These are phyloP conservation scores for Ectobius pallidus DNA, from an alignment of 2,888 invertebrate species.

Conservation along the genomic window DNA sequence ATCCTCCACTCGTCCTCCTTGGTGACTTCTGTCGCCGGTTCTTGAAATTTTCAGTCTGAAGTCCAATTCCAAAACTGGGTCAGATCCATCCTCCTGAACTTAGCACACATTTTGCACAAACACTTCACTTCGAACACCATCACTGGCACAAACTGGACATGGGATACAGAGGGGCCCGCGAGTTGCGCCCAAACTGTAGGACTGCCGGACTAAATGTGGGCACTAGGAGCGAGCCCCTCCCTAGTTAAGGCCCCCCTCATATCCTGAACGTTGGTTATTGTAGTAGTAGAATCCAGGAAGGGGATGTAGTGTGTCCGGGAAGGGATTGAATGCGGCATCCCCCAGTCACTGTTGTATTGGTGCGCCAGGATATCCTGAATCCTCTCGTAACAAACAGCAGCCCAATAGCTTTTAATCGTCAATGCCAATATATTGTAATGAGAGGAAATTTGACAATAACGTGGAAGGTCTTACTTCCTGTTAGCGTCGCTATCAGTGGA, in stretches of 20 bases:
- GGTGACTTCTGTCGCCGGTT: too few species aligned
- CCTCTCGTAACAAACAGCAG: slow-evolving; percentile 28
- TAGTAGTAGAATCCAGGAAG: slow-evolving; percentile 35
- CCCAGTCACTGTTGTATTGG: slow-evolving; percentile 34
- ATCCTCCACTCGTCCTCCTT: too few species aligned
- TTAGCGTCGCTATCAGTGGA: background rate
- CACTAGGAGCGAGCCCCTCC: background rate
- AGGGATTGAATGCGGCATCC: slow-evolving; percentile 39
- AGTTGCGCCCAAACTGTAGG: slow-evolving; percentile 14
- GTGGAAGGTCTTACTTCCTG: slow-evolving; percentile 12
- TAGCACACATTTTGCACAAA: too few species aligned
- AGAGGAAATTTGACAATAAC: slow-evolving; percentile 42
- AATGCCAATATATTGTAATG: slow-evolving; percentile 40
- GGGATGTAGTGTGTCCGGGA: slow-evolving; percentile 43
- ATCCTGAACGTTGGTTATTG: slow-evolving; percentile 12
- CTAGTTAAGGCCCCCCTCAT: slow-evolving; percentile 3
- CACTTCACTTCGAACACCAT: too few species aligned
- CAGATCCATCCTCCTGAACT: too few species aligned
- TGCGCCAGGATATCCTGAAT: slow-evolving; percentile 42
- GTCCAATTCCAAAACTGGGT: too few species aligned
- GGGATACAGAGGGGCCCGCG: too few species aligned
- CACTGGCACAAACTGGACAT: too few species aligned
- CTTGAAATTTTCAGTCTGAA: too few species aligned
- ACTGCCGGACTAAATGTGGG: slow-evolving; percentile 18
- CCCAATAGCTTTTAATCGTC: slow-evolving; percentile 39